These are phyloP conservation scores for Carassius gibelio DNA, from an alignment of 2,113 vertebrate species.

Conservation along the genomic window DNA sequence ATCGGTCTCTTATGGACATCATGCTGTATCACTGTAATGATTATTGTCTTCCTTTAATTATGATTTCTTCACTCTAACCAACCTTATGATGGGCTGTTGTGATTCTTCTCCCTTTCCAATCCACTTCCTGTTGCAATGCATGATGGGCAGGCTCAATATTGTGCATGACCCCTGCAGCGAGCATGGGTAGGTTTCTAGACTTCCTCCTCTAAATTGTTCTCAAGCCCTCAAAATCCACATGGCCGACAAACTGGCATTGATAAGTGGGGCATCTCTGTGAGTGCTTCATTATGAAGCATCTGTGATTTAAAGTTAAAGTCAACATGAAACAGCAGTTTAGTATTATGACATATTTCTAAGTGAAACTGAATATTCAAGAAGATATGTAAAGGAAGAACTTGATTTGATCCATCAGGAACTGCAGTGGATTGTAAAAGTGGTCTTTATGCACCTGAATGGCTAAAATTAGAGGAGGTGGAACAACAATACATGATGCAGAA, in stretches of 20 bases:
- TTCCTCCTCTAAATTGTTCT: slow-evolving; percentile 76
- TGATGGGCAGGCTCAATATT: slow-evolving; percentile 99
- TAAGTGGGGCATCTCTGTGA: neutral
- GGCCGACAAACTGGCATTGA: neutral
- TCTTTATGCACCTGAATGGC: no score
- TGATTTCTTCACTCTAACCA: slow-evolving; percentile 92
- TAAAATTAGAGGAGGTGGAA: neutral
- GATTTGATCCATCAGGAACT: neutral
- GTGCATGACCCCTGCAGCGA: slow-evolving; percentile 99
- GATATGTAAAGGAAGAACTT: neutral
- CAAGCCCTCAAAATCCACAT: slow-evolving; percentile 57
- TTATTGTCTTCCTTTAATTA: slow-evolving; percentile 61
- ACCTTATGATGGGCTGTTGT: slow-evolving; percentile 99
- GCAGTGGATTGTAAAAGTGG: no score
- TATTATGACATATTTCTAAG: neutral
- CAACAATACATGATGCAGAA: neutral
- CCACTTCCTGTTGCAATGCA: slow-evolving; percentile 99
- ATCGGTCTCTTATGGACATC: slow-evolving; percentile 49
- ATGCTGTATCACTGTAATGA: slow-evolving; percentile 55
- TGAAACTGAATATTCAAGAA: neutral
- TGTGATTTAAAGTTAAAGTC: slow-evolving; percentile 15
- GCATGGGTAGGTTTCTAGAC: slow-evolving; percentile 99
- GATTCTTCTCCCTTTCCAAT: slow-evolving; percentile 97
- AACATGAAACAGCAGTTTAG: neutral
- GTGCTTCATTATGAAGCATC: neutral